Percentiles rank a stretch among this genome's conserved stretches.
Evolutionary conservation across 1,140 invertebrate species (phyloP).

Genomic region (Grapholita molesta): DNA sequence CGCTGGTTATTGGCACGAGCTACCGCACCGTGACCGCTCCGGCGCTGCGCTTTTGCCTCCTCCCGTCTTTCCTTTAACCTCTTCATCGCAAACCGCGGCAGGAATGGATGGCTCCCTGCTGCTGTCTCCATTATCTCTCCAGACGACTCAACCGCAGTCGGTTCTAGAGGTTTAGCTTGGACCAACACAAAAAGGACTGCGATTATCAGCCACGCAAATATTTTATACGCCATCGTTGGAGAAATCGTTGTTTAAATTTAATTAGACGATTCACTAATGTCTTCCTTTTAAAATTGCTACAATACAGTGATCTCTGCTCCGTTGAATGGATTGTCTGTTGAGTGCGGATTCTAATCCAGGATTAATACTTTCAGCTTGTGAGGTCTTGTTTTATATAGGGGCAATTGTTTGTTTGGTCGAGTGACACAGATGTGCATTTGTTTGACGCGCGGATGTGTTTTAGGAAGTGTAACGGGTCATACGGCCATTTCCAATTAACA

Average conservation of each 20-base stretch:
- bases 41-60: conserved; percentile 44
- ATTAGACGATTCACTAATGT: too few relatives aligned
- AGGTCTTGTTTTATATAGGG: conserved; percentile 52
- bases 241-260: neutral
- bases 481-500: conserved; percentile 60
- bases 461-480: conserved; percentile 68
- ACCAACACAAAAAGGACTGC: conserved; percentile 24
- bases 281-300: too few relatives aligned
- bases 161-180: conserved; percentile 37
- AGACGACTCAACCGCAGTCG: conserved; percentile 20
- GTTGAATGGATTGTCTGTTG: neutral
- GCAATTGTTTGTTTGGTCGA: conserved; percentile 25
- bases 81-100: conserved; percentile 65
- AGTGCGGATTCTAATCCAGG: conserved; percentile 36
- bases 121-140: conserved; percentile 59
- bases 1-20: neutral
- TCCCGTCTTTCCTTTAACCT: conserved; percentile 51
- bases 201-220: conserved; percentile 27
- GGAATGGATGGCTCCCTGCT: conserved; percentile 58
- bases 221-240: conserved; percentile 21
- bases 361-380: conserved; percentile 32
- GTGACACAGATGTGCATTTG: conserved; percentile 70
- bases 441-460: conserved; percentile 58
- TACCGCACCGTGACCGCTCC: conserved; percentile 33
- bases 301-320: neutral